These are phyloP conservation scores for Pelodytes ibericus DNA, from an alignment of 2,797 vertebrate genomes.

Conservation along the genomic window DNA sequence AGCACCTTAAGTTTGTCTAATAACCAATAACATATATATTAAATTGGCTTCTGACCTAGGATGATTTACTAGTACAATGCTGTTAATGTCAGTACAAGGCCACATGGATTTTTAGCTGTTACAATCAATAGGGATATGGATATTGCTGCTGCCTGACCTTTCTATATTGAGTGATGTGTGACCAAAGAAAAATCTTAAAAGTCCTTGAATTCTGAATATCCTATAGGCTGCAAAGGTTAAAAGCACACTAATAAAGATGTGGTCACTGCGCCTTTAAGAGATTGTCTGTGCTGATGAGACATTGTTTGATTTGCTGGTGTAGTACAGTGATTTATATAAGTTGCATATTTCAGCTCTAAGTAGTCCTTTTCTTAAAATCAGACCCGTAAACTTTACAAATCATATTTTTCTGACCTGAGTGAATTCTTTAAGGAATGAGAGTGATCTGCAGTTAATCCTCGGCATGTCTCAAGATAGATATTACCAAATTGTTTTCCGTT, in stretches of 20 bases:
- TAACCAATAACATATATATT: too few species aligned
- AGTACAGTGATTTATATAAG: conserved; percentile 30
- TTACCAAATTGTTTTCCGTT: conserved; percentile 29
- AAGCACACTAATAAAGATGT: neutral
- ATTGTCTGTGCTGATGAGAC: too few species aligned
- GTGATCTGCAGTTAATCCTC: conserved; percentile 39
- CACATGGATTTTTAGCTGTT: conserved; percentile 44
- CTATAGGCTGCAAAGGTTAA: neutral
- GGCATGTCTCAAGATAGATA: conserved; percentile 24
- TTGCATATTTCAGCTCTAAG: conserved; percentile 33
- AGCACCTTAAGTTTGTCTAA: too few species aligned
- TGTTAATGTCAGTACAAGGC: conserved; percentile 48
- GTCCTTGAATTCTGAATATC: neutral
- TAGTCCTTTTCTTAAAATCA: conserved; percentile 46
- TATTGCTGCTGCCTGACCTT: conserved; percentile 47
- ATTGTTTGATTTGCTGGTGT: too few species aligned
- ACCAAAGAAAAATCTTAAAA: conserved; percentile 33
- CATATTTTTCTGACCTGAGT: conserved; percentile 45
- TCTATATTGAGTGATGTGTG: conserved; percentile 43
- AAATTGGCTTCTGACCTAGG: too few species aligned
- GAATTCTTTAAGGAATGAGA: conserved; percentile 42
- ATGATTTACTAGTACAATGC: neutral
- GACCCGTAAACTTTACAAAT: conserved; percentile 48
- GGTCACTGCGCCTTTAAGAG: too few species aligned
- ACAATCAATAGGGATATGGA: conserved; percentile 48